Conservation (phyloP, 2,888 invertebrate genomes). For the Artemia sinica region DNA sequence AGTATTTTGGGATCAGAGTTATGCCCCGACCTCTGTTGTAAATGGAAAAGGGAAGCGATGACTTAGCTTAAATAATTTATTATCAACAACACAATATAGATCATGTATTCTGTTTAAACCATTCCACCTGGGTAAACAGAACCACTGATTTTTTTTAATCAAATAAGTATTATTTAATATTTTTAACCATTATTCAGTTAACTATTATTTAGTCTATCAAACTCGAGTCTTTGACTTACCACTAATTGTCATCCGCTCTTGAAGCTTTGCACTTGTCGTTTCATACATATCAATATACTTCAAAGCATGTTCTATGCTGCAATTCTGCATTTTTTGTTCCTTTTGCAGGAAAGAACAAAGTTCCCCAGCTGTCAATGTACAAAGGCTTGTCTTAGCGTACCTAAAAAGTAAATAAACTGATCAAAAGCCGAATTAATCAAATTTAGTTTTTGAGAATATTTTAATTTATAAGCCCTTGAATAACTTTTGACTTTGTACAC, state of each 20-base stretch:
- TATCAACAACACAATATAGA: no score
- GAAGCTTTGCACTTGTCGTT: slow-evolving; percentile 28
- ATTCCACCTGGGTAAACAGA: no score
- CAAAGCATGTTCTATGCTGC: slow-evolving; percentile 27
- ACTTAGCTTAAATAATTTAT: no score
- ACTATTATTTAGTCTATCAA: neutral
- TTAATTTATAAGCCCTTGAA: neutral
- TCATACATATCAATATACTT: slow-evolving; percentile 31
- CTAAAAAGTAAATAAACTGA: slow-evolving; percentile 24
- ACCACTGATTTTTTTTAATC: no score
- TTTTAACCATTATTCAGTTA: no score
- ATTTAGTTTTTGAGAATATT: neutral
- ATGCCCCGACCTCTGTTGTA: no score
- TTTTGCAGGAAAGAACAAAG: slow-evolving; percentile 36
- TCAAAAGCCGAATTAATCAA: no score
- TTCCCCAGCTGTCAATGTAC: slow-evolving; percentile 34
- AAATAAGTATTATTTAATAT: no score
- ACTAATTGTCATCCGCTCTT: slow-evolving; percentile 27
- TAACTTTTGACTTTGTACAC: neutral
- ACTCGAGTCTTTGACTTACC: slow-evolving; percentile 24
- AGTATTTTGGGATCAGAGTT: no score
- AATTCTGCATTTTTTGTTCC: slow-evolving; percentile 32
- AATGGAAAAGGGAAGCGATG: no score
- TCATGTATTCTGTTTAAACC: no score
- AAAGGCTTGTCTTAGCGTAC: slow-evolving; percentile 31